A percentile compares a stretch with the other conserved stretches of the same genome.
Conservation (phyloP, 2,113 vertebrate species). For the Mustelus asterias region DNA sequence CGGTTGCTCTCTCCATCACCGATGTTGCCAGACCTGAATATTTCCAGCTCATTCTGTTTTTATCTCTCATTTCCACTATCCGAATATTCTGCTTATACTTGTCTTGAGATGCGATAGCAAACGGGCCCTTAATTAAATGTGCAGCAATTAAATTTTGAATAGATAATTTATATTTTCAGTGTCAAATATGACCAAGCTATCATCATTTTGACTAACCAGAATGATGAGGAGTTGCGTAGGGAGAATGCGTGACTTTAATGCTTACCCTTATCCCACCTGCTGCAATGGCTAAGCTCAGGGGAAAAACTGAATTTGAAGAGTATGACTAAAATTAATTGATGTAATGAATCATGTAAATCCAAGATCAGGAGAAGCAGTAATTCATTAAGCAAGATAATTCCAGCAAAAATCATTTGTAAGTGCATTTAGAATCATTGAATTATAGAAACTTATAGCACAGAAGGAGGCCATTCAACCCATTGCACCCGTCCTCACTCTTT, state of each 20-base stretch:
- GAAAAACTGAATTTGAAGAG: background rate
- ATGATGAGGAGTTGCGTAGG: background rate
- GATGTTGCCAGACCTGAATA: background rate
- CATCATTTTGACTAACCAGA: background rate
- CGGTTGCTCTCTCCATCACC: no score
- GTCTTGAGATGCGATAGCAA: background rate
- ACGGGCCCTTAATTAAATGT: background rate
- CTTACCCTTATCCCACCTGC: background rate
- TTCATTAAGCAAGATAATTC: background rate
- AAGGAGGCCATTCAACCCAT: background rate
- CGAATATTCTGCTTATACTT: background rate
- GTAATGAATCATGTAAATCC: conserved; percentile 17
- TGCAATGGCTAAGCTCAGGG: background rate
- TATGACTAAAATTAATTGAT: conserved; percentile 23
- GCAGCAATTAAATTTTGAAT: background rate
- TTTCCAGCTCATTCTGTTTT: background rate
- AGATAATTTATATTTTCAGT: background rate
- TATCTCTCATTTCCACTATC: background rate
- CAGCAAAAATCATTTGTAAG: background rate
- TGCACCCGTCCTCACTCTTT: background rate
- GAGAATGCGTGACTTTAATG: background rate
- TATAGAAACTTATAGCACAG: background rate
- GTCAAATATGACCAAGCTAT: background rate
- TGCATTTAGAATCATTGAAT: background rate
- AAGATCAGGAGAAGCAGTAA: conserved; percentile 20